A percentile compares a stretch with the other conserved stretches of the same genome.
These are phyloP conservation scores for Cataglyphis hispanica DNA, from an alignment of 1,140 invertebrate genomes.

Conservation along the genomic window DNA sequence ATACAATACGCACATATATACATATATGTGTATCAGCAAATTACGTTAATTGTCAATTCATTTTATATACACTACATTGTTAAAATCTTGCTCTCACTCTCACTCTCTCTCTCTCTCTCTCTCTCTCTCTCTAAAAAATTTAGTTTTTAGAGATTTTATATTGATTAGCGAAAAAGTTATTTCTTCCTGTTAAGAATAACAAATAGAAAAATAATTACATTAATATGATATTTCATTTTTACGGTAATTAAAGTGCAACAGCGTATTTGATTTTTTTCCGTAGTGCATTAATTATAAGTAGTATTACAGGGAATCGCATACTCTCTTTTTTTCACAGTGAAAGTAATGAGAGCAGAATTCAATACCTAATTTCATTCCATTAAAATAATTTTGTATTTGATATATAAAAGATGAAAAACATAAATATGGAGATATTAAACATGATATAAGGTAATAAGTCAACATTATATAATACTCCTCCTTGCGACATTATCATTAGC, in stretches of 20 bases:
- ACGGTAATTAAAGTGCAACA: conserved; percentile 6
- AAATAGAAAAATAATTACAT: conserved; percentile 52
- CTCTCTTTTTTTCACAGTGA: background rate
- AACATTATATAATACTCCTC: conserved; percentile 59
- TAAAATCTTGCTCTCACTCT: conserved; percentile 15
- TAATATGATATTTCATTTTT: conserved; percentile 22
- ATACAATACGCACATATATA: background rate
- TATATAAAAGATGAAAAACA: conserved; percentile 23
- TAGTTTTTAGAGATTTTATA: conserved; percentile 14
- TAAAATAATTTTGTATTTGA: conserved; percentile 42
- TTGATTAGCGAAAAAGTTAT: background rate
- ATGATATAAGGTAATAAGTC: conserved; percentile 60
- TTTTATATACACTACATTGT: background rate
- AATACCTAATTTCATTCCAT: conserved; percentile 53
- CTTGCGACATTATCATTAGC: conserved; percentile 64
- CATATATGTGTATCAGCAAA: background rate
- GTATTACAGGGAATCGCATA: background rate
- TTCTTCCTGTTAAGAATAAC: background rate
- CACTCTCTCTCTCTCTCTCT: too few species aligned
- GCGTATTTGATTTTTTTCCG: conserved; percentile 23
- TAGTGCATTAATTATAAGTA: conserved; percentile 30
- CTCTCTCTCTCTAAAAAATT: background rate
- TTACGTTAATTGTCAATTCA: background rate
- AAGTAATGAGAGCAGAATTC: conserved; percentile 14
- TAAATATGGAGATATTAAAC: conserved; percentile 36